Conservation (phyloP, 2,888 invertebrate genomes). For the Chrysopilus asiliformis region DNA sequence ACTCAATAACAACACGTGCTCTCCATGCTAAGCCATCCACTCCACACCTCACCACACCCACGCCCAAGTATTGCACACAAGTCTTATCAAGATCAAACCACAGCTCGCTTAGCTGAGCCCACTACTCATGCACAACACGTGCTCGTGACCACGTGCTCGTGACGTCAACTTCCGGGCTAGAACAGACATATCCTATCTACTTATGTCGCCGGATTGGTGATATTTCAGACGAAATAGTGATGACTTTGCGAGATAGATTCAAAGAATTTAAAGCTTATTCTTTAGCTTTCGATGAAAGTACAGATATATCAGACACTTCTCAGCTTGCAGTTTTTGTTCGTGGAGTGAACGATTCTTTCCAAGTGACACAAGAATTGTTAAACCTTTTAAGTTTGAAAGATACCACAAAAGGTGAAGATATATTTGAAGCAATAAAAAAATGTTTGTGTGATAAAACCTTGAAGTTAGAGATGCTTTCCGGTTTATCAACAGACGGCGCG, state of each 20-base stretch:
- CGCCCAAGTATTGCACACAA: no score
- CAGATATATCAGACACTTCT: slow-evolving; percentile 9
- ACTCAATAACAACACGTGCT: no score
- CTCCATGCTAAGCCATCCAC: no score
- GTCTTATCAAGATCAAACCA: no score
- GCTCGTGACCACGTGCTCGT: no score
- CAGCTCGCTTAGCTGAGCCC: no score
- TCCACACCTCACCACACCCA: no score
- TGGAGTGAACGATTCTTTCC: slow-evolving; percentile 9
- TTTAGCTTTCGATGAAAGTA: slow-evolving; percentile 9
- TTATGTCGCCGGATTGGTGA: neutral
- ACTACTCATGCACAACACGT: no score
- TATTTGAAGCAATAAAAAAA: slow-evolving; percentile 1
- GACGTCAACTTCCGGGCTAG: no score
- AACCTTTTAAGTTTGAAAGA: slow-evolving; percentile 2
- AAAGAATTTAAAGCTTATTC: slow-evolving; percentile 4
- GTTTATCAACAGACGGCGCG: slow-evolving; percentile 6
- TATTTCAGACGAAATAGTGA: neutral
- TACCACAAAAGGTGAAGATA: neutral
- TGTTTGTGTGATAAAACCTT: neutral
- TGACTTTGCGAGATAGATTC: slow-evolving; percentile 1
- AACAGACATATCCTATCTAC: no score
- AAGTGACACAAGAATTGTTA: slow-evolving; percentile 14
- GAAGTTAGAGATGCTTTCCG: slow-evolving; percentile 5
- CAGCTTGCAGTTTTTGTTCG: slow-evolving; percentile 9